Evolutionary conservation across 1,140 invertebrate genomes (phyloP).

Genomic region (Muscidifurax raptorellus): DNA sequence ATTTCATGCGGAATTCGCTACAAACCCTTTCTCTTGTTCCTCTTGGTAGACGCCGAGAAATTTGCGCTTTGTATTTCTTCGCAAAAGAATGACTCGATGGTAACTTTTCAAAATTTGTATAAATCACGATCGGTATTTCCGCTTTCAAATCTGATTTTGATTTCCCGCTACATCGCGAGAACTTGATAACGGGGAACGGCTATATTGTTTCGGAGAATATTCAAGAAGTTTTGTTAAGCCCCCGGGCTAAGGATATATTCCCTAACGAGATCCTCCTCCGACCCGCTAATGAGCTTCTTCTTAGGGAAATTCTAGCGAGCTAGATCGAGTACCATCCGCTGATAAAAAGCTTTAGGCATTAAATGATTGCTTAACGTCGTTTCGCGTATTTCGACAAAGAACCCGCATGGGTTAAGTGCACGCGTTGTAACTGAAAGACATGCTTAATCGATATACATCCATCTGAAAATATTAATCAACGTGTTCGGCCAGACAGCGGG

Average conservation of each 20-base stretch:
- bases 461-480: neutral
- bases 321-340: neutral
- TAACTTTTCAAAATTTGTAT: too few relatives aligned
- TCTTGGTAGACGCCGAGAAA: neutral
- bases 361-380: conserved; percentile 18
- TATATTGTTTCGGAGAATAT: neutral
- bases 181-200: neutral
- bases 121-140: too few relatives aligned
- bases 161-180: neutral
- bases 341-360: conserved; percentile 27
- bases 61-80: conserved; percentile 10
- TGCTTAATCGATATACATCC: too few relatives aligned
- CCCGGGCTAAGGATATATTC: neutral
- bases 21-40: neutral
- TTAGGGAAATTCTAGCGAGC: conserved; percentile 5
- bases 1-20: conserved; percentile 41
- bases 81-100: neutral
- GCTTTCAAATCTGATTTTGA: neutral
- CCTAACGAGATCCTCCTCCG: conserved; percentile 18
- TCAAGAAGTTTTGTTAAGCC: neutral
- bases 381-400: neutral
- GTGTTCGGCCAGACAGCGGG: too few relatives aligned
- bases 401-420: too few relatives aligned
- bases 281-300: conserved; percentile 39
- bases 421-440: too few relatives aligned